These are phyloP conservation scores for Rhabdomys pumilio DNA, from an alignment of 2,797 vertebrate species.

Conservation along the genomic window DNA sequence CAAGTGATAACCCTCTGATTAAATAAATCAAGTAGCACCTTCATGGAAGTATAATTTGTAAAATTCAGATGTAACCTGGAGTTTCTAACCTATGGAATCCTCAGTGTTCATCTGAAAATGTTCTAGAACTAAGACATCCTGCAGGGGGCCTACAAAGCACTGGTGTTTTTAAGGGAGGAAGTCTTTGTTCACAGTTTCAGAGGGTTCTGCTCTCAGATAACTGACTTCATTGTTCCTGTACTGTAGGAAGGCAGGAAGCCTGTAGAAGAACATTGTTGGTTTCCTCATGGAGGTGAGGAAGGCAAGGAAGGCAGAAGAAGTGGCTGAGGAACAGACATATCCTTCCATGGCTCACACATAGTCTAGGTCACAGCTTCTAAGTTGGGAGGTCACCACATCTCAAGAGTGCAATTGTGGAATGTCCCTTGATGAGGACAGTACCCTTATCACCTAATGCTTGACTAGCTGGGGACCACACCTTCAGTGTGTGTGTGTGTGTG, in stretches of 20 bases:
- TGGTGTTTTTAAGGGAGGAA: neutral
- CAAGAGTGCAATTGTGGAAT: neutral
- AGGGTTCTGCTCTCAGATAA: neutral
- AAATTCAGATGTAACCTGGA: slow-evolving; percentile 35
- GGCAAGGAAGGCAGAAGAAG: neutral
- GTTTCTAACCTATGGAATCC: slow-evolving; percentile 2
- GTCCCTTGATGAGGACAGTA: neutral
- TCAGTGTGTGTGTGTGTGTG: neutral
- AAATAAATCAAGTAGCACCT: slow-evolving; percentile 31
- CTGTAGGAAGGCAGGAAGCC: neutral
- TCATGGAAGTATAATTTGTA: neutral
- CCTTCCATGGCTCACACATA: neutral
- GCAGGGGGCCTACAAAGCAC: neutral
- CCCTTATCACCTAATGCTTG: neutral
- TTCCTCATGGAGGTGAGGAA: neutral
- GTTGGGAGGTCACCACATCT: neutral
- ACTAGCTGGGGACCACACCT: neutral
- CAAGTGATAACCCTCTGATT: neutral
- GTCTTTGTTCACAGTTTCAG: neutral
- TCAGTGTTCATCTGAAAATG: neutral
- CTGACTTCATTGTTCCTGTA: neutral
- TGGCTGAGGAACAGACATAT: neutral
- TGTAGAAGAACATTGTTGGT: neutral
- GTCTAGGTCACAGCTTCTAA: neutral
- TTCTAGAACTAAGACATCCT: neutral